A percentile compares a stretch with the other conserved stretches of the same genome.
Conservation (phyloP, 2,888 invertebrate species). For the Xylota sylvarum region DNA sequence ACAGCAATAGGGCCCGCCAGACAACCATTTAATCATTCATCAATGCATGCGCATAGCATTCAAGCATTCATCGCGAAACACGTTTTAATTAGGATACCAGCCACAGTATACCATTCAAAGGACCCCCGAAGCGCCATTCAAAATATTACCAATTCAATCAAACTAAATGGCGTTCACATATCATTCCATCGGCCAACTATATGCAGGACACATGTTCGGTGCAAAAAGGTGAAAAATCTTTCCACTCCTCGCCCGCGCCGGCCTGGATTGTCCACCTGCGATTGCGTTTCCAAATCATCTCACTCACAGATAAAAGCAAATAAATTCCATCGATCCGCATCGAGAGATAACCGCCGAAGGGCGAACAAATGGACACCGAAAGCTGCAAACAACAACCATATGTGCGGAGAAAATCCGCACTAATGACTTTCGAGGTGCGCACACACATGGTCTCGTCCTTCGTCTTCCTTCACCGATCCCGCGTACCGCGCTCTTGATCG, state of each 20-base stretch:
- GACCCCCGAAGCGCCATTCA: constrained; percentile 61
- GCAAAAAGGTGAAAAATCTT: constrained; percentile 38
- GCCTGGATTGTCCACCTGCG: constrained; percentile 52
- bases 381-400: constrained; percentile 56
- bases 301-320: constrained; percentile 72
- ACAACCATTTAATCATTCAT: constrained; percentile 46
- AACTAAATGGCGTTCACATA: constrained; percentile 73
- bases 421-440: constrained; percentile 64
- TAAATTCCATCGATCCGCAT: constrained; percentile 75
- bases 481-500: constrained; percentile 25
- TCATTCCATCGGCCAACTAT: constrained; percentile 33
- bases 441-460: constrained; percentile 20
- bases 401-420: constrained; percentile 70
- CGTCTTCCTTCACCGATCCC: not conserved
- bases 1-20: constrained; percentile 22
- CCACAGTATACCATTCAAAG: constrained; percentile 32
- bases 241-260: not conserved
- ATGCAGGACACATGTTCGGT: constrained; percentile 48
- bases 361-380: constrained; percentile 69
- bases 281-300: constrained; percentile 67
- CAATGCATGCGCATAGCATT: not conserved
- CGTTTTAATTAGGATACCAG: constrained; percentile 60
- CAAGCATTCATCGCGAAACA: constrained; percentile 40
- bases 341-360: constrained; percentile 73
- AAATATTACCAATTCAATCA: constrained; percentile 75